phyloP scores from a whole-genome alignment of 2,797 vertebrate genomes.

The Prionace glauca region DNA sequence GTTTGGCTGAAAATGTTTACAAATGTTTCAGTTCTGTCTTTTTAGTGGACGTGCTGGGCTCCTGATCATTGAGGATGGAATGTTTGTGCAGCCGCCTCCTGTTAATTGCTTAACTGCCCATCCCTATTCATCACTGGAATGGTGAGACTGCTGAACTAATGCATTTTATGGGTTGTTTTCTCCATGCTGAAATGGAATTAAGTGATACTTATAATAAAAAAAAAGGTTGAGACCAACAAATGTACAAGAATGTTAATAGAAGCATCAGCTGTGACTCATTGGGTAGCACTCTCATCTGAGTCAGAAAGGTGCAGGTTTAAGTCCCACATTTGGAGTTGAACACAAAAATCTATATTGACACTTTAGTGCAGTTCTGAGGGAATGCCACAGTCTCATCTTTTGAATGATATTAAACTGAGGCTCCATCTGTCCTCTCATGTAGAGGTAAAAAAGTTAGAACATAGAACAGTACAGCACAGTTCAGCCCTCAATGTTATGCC shows the following conservation, averaged over 20 bases:
- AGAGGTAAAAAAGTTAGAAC: not conserved
- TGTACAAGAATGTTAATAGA: not conserved
- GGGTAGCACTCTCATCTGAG: not conserved
- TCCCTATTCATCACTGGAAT: too few species aligned
- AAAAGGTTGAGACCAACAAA: not conserved
- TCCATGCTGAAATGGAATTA: too few species aligned
- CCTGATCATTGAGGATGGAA: not conserved
- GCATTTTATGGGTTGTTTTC: too few species aligned
- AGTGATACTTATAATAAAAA: not conserved
- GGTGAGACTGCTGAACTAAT: too few species aligned
- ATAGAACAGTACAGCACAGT: too few species aligned
- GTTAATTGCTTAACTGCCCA: too few species aligned
- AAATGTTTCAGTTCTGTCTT: not conserved
- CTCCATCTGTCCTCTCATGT: not conserved
- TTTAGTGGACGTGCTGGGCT: not conserved
- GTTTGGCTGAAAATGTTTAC: not conserved
- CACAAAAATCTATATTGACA: not conserved
- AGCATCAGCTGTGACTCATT: not conserved
- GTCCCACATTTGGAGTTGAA: too few species aligned
- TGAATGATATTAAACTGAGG: not conserved
- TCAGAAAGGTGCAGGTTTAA: not conserved
- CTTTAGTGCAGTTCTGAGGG: not conserved
- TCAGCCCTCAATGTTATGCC: too few species aligned
- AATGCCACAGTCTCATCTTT: not conserved
- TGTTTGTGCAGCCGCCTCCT: too few species aligned